phyloP scores from a whole-genome alignment of 2,888 invertebrate species.

The Apoda limacodes region DNA sequence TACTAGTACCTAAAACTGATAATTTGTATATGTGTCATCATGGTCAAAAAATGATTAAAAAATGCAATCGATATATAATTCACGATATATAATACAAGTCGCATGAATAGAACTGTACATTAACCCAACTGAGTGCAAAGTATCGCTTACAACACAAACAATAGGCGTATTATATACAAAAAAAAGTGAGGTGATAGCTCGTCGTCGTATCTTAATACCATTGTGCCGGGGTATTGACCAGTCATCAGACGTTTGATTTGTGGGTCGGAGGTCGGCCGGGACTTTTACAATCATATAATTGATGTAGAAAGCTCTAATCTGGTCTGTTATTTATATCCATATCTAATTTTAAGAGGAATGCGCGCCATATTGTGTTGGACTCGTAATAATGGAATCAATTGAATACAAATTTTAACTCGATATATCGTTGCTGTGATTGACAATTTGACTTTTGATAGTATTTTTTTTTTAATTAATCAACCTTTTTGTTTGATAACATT shows the following conservation, averaged over 20 bases:
- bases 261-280: conserved; percentile 34
- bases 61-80: too few species aligned
- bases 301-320: conserved; percentile 45
- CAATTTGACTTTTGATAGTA: too few species aligned
- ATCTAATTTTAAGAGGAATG: conserved; percentile 11
- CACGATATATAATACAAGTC: too few species aligned
- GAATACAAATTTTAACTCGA: too few species aligned
- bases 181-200: conserved; percentile 42
- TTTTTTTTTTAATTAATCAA: too few species aligned
- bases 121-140: conserved; percentile 33
- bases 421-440: too few species aligned
- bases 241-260: conserved; percentile 40
- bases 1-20: too few species aligned
- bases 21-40: too few species aligned
- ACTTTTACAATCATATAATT: conserved; percentile 25
- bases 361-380: not conserved
- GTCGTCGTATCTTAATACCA: conserved; percentile 37
- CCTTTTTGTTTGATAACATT: too few species aligned
- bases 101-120: conserved; percentile 24
- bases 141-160: conserved; percentile 56
- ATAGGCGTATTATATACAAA: conserved; percentile 51
- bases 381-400: too few species aligned
- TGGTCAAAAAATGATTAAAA: too few species aligned
- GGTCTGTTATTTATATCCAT: conserved; percentile 31
- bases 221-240: conserved; percentile 38